A percentile compares a stretch with the other conserved stretches of the same genome.
Evolutionary conservation across 2,113 vertebrate species (phyloP).

Genomic region (Recurvirostra avosetta): DNA sequence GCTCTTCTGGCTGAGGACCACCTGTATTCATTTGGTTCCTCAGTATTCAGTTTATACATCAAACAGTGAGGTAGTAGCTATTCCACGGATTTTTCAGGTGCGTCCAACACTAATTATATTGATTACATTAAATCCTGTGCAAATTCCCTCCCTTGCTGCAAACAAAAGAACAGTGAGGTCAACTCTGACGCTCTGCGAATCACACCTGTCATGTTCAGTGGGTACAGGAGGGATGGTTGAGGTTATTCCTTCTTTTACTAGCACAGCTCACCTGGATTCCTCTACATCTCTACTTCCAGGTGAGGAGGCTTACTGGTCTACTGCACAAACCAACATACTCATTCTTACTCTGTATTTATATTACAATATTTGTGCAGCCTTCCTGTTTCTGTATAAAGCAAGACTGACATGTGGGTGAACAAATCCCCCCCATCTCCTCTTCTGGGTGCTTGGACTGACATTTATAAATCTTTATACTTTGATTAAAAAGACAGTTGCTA

Average conservation of each 20-base stretch:
- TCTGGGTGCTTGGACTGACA: neutral
- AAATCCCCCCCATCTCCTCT: neutral
- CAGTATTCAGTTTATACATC: neutral
- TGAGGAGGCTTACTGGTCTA: neutral
- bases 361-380: neutral
- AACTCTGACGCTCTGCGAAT: neutral
- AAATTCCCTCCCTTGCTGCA: neutral
- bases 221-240: neutral
- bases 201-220: neutral
- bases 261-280: neutral
- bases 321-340: neutral
- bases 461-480: neutral
- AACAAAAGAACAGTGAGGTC: neutral
- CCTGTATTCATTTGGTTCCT: neutral
- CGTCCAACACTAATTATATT: neutral
- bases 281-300: neutral
- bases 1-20: neutral
- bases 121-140: neutral
- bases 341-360: neutral
- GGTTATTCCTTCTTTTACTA: neutral
- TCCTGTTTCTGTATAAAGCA: neutral
- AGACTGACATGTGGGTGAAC: neutral
- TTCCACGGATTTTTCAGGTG: neutral
- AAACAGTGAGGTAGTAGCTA: neutral
- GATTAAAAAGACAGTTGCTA: neutral